phyloP scores from a whole-genome alignment of 2,113 vertebrate genomes.

The Mastomys natalensis region DNA sequence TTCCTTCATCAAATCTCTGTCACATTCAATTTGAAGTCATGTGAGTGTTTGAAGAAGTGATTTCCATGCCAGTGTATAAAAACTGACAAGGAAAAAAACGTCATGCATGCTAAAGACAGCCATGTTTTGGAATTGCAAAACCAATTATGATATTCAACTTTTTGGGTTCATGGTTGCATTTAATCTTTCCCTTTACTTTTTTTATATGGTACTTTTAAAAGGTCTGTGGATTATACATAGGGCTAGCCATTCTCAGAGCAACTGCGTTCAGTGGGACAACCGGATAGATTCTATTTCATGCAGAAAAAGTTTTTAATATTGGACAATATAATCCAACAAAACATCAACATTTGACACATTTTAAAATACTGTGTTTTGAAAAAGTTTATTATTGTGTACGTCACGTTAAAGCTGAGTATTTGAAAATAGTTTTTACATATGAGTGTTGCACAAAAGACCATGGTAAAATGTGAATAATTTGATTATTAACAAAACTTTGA shows the following conservation, averaged over 20 bases:
- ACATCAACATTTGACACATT: background rate
- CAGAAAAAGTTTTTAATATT: background rate
- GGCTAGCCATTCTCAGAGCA: background rate
- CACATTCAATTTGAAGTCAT: background rate
- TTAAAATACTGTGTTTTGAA: background rate
- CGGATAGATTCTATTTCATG: background rate
- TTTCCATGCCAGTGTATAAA: background rate
- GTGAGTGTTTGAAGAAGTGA: background rate
- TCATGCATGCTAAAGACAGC: background rate
- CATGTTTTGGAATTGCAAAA: background rate
- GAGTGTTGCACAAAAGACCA: background rate
- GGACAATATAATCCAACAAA: background rate
- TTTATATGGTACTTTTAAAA: background rate
- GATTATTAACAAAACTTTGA: background rate
- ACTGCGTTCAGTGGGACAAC: no score
- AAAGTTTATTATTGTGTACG: background rate
- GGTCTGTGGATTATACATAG: background rate
- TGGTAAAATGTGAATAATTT: background rate
- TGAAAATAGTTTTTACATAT: background rate
- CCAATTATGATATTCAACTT: background rate
- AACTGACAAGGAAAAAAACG: no score
- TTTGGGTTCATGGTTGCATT: background rate
- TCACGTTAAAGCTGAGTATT: background rate
- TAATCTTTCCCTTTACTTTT: background rate
- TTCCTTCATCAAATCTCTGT: background rate